Conservation (phyloP, 2,888 invertebrate species). For the Lamellibrachia columna region DNA sequence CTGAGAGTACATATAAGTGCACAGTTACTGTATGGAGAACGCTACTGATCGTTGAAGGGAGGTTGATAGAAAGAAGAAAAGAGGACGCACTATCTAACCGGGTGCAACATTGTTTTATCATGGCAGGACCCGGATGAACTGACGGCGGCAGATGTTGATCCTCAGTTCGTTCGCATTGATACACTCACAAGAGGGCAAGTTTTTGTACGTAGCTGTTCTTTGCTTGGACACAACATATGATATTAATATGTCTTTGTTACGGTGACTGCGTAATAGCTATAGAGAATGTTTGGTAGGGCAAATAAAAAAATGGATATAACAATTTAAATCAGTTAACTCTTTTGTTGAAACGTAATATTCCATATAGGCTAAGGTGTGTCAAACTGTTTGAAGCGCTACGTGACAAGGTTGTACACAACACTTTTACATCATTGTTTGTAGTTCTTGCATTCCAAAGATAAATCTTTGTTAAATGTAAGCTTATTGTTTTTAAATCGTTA, state of each 20-base stretch:
- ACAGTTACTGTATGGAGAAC: not conserved
- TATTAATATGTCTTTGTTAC: not conserved
- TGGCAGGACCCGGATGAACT: conserved; percentile 45
- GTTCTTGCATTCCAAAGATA: too few species aligned
- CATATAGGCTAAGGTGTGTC: too few species aligned
- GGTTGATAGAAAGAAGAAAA: not conserved
- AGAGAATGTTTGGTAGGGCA: not conserved
- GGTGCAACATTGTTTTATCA: conserved; percentile 19
- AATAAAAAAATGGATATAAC: not conserved
- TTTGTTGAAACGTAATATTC: too few species aligned
- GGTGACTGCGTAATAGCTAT: not conserved
- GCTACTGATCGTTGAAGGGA: not conserved
- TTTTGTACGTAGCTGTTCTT: conserved; percentile 46
- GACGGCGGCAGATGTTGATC: conserved; percentile 51
- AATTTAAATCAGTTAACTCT: too few species aligned
- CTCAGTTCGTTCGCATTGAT: conserved; percentile 51
- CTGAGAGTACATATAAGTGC: not conserved
- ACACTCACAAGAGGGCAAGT: conserved; percentile 53
- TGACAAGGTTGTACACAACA: too few species aligned
- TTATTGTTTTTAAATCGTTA: too few species aligned
- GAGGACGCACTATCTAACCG: not conserved
- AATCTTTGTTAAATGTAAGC: too few species aligned
- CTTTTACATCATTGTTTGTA: too few species aligned
- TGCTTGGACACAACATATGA: not conserved
- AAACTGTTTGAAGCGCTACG: too few species aligned